phyloP scores from a whole-genome alignment of 2,888 invertebrate genomes.

The Drosophila austrosaltans region DNA sequence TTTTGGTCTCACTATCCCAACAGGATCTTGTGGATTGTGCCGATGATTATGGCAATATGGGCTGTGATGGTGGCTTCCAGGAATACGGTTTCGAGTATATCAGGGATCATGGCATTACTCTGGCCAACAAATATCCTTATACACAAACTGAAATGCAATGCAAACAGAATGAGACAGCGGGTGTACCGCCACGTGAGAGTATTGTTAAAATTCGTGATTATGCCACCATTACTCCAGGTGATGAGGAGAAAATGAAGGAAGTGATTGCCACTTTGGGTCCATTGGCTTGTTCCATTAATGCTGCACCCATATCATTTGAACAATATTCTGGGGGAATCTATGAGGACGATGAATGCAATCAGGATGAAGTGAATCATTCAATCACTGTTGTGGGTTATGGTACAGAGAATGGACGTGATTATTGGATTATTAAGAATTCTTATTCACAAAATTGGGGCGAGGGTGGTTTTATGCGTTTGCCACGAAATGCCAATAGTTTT shows the following conservation, averaged over 20 bases:
- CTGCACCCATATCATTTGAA: conserved; percentile 76
- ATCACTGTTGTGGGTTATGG: conserved; percentile 82
- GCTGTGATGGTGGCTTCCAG: conserved; percentile 83
- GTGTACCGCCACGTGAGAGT: conserved; percentile 60
- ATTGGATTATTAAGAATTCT: conserved; percentile 82
- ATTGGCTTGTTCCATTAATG: conserved; percentile 81
- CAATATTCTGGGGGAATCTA: conserved; percentile 81
- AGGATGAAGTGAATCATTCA: conserved; percentile 81
- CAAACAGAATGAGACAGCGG: conserved; percentile 76
- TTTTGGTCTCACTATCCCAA: conserved; percentile 81
- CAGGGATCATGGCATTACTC: conserved; percentile 80
- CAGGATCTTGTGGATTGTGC: conserved; percentile 83
- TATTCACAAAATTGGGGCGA: conserved; percentile 83
- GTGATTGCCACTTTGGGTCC: conserved; percentile 82
- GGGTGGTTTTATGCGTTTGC: conserved; percentile 80
- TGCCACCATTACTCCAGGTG: conserved; percentile 80
- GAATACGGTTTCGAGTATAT: conserved; percentile 82
- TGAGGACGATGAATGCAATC: conserved; percentile 80
- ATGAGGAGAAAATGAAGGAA: conserved; percentile 82
- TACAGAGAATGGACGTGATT: conserved; percentile 79
- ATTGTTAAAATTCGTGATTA: conserved; percentile 79
- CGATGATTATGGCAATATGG: conserved; percentile 79
- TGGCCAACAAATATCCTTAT: conserved; percentile 81
- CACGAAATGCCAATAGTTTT: conserved; percentile 79
- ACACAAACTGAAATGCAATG: conserved; percentile 77